phyloP scores from a whole-genome alignment of 2,888 invertebrate genomes.

The Xestia ashworthii region DNA sequence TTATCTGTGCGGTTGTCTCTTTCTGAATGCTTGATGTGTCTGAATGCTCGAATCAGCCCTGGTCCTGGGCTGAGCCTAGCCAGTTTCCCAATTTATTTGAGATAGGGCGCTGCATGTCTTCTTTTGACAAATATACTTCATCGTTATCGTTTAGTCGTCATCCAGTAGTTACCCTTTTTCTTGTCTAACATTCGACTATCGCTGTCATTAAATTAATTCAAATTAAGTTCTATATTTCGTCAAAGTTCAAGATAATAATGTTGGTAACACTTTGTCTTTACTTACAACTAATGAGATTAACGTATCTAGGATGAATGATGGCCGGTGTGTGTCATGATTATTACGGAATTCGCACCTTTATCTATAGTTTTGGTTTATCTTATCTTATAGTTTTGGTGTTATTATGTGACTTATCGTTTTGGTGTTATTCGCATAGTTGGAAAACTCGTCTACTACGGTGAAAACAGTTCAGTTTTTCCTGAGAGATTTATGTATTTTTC shows the following conservation, averaged over 20 bases:
- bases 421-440: conserved; percentile 30
- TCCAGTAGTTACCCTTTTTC: background rate
- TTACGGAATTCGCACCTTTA: conserved; percentile 40
- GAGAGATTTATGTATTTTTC: background rate
- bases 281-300: conserved; percentile 67
- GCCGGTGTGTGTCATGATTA: conserved; percentile 60
- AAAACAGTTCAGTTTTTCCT: background rate
- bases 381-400: conserved; percentile 38
- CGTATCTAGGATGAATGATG: conserved; percentile 57
- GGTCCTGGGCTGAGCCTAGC: background rate
- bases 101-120: background rate
- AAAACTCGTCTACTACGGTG: background rate
- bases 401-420: conserved; percentile 32
- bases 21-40: background rate
- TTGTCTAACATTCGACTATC: background rate
- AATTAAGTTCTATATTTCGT: background rate
- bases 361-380: no score
- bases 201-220: conserved; percentile 29
- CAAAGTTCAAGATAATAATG: background rate
- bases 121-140: background rate
- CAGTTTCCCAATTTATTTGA: background rate
- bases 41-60: background rate
- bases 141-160: background rate
- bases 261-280: conserved; percentile 50
- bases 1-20: background rate